Conservation (phyloP, 2,113 vertebrate species). For the Malaclemys terrapin region DNA sequence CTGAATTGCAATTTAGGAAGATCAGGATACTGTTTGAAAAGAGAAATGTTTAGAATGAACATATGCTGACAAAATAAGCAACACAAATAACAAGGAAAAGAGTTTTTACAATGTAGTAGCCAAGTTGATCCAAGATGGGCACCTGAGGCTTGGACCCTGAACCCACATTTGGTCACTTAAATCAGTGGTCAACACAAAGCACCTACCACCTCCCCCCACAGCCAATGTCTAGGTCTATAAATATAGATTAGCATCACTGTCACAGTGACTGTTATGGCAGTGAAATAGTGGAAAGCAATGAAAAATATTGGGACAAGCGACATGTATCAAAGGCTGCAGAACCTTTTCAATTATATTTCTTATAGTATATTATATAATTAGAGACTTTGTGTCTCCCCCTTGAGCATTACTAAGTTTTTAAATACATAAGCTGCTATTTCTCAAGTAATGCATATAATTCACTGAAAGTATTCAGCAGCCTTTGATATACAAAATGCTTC, state of each 20-base stretch:
- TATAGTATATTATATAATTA: background rate
- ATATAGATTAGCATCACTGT: background rate
- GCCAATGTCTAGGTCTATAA: background rate
- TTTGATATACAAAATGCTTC: background rate
- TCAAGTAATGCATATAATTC: background rate
- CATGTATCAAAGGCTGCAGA: background rate
- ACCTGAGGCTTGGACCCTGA: background rate
- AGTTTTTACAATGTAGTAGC: constrained; percentile 21
- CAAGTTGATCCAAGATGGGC: background rate
- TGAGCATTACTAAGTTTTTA: background rate
- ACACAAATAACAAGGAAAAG: background rate
- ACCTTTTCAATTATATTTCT: background rate
- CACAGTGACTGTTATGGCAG: background rate
- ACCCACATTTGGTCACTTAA: background rate
- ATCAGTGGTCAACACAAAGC: background rate
- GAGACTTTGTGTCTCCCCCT: background rate
- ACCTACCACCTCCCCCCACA: background rate
- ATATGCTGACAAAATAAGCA: background rate
- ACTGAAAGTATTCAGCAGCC: background rate
- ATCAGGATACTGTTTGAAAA: constrained; percentile 17
- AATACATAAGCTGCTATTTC: background rate
- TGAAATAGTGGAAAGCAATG: background rate
- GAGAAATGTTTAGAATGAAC: background rate
- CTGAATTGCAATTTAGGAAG: constrained; percentile 4
- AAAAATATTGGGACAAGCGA: rapidly evolving